Evolutionary conservation across 64 coral and sea anemone genomes (phyloP).

Genomic region (Orbicella faveolata): DNA sequence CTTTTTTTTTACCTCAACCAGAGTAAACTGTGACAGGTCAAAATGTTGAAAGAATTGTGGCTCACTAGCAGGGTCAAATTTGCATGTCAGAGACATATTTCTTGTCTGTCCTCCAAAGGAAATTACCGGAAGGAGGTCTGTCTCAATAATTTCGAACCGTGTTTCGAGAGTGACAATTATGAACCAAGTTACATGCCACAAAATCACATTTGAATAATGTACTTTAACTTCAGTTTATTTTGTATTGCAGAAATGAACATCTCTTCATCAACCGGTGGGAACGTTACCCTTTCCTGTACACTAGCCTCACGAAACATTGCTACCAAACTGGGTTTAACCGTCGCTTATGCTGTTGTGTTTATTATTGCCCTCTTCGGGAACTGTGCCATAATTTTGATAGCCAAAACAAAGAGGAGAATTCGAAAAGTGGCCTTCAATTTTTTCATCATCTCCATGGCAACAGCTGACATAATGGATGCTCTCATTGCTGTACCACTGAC

Average conservation of each 20-base stretch:
- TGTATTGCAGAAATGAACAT: not conserved
- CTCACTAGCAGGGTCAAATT: too few relatives aligned
- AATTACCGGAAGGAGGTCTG: too few relatives aligned
- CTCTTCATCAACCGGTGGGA: not conserved
- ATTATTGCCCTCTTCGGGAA: constrained; percentile 53
- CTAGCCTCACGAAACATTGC: not conserved
- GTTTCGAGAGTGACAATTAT: too few relatives aligned
- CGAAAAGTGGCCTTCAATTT: constrained; percentile 67
- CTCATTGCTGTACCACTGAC: constrained; percentile 42
- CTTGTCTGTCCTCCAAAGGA: too few relatives aligned
- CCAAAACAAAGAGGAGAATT: constrained; percentile 30
- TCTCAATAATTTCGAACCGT: too few relatives aligned
- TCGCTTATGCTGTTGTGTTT: constrained; percentile 41
- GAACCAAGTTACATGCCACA: too few relatives aligned
- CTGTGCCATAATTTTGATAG: constrained; percentile 59
- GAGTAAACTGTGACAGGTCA: too few relatives aligned
- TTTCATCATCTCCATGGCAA: constrained; percentile 71
- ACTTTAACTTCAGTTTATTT: not conserved
- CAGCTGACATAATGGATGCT: constrained; percentile 58
- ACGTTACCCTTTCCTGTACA: not conserved
- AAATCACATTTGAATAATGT: too few relatives aligned
- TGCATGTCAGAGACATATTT: too few relatives aligned
- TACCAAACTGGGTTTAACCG: constrained; percentile 31
- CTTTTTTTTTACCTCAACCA: too few relatives aligned
- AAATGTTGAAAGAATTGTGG: too few relatives aligned